These are phyloP conservation scores for Lepidurus arcticus DNA, from an alignment of 1,140 invertebrate genomes.

Conservation along the genomic window DNA sequence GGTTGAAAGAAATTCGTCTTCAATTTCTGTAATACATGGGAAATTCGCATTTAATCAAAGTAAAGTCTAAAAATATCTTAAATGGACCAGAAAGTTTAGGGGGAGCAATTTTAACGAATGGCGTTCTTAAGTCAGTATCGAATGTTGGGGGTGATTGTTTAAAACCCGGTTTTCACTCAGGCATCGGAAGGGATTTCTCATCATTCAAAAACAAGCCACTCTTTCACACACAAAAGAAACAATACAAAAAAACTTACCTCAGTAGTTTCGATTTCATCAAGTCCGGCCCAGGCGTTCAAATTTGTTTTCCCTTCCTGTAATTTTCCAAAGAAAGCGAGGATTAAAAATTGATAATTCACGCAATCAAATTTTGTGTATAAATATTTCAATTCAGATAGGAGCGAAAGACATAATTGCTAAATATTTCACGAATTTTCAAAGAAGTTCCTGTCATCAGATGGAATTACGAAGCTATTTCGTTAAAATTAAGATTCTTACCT, in stretches of 20 bases:
- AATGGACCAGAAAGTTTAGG: no score
- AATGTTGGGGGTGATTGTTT: background rate
- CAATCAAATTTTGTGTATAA: no score
- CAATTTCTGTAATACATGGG: no score
- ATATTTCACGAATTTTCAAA: slow-evolving; percentile 39
- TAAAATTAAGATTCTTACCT: background rate
- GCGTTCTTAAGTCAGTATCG: background rate
- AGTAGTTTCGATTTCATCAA: background rate
- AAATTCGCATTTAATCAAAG: no score
- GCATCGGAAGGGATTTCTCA: background rate
- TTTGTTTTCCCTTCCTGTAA: no score
- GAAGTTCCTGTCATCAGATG: background rate
- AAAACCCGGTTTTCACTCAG: background rate
- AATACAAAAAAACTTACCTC: background rate
- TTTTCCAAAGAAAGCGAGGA: no score
- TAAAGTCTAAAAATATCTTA: no score
- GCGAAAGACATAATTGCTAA: slow-evolving; percentile 44
- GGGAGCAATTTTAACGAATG: no score
- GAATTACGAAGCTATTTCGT: background rate
- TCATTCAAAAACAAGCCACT: background rate
- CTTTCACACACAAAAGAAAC: background rate
- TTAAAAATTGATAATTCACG: no score
- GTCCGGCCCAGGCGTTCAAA: no score
- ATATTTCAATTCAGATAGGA: slow-evolving; percentile 43
- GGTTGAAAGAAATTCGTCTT: no score